phyloP scores from a whole-genome alignment of 2,888 invertebrate genomes.

The Agrenia bidenticulata region DNA sequence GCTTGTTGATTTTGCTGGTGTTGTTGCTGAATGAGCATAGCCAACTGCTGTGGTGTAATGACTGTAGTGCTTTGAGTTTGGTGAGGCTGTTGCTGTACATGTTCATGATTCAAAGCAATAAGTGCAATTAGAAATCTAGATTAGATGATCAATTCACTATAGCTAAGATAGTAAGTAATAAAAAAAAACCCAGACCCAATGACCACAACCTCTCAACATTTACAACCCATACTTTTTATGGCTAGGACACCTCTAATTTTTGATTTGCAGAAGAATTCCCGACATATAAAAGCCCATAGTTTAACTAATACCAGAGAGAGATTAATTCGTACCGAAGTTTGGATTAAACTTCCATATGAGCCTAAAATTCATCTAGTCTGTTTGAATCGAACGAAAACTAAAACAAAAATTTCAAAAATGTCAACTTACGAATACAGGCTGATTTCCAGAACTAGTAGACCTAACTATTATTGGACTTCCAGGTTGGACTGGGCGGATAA shows the following conservation, averaged over 20 bases:
- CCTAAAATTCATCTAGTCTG: no score
- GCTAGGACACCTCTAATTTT: no score
- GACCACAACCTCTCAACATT: no score
- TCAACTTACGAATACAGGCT: neutral
- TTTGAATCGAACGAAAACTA: no score
- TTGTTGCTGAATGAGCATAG: slow-evolving; percentile 51
- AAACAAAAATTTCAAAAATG: no score
- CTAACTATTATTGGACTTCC: slow-evolving; percentile 50
- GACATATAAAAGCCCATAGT: no score
- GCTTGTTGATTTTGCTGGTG: slow-evolving; percentile 43
- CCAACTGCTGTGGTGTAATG: slow-evolving; percentile 53
- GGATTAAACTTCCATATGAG: no score
- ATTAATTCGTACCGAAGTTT: no score
- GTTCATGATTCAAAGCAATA: slow-evolving; percentile 30
- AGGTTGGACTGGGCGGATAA: slow-evolving; percentile 51
- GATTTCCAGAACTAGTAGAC: slow-evolving; percentile 24
- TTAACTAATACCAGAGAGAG: no score
- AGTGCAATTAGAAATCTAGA: slow-evolving; percentile 23
- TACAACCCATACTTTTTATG: no score
- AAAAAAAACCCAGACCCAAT: no score
- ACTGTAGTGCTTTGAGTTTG: slow-evolving; percentile 51
- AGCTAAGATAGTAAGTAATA: neutral
- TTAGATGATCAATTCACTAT: neutral
- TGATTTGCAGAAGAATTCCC: no score
- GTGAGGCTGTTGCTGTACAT: slow-evolving; percentile 42